Evolutionary conservation across 2,797 vertebrate genomes (phyloP).

Genomic region (Cuculus canorus): DNA sequence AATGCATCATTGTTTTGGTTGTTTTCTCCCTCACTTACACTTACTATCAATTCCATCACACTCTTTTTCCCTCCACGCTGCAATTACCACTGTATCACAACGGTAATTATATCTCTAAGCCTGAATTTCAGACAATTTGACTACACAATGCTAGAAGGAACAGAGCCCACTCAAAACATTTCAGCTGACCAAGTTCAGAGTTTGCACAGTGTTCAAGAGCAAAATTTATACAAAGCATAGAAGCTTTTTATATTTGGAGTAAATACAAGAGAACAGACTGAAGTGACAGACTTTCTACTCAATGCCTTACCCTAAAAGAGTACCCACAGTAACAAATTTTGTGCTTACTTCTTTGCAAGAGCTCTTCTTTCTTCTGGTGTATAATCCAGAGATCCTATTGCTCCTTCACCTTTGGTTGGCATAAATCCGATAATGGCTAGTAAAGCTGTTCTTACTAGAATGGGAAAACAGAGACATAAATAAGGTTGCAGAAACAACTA

Average conservation of each 20-base stretch:
- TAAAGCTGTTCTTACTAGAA: slow-evolving; percentile 93
- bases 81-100: neutral
- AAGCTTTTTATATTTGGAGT: neutral
- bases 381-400: slow-evolving; percentile 97
- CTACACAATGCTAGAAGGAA: neutral
- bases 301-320: neutral
- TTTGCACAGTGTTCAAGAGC: neutral
- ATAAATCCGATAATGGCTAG: slow-evolving; percentile 99
- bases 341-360: slow-evolving; percentile 95
- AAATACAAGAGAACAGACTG: neutral
- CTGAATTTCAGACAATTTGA: neutral
- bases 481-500: neutral
- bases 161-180: neutral
- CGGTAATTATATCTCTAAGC: neutral
- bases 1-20: neutral
- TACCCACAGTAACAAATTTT: neutral
- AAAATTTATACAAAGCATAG: neutral
- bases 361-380: slow-evolving; percentile 94
- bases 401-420: slow-evolving; percentile 98
- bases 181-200: neutral
- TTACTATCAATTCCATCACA: neutral
- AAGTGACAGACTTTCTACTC: neutral
- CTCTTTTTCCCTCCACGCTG: neutral
- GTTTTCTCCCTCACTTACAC: neutral
- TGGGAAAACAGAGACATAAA: slow-evolving; percentile 45